Evolutionary conservation across 2,888 invertebrate species (phyloP), one percentile per base, ranked within the genome.

Genomic region (Pandemis cinnamomeana): DNA sequence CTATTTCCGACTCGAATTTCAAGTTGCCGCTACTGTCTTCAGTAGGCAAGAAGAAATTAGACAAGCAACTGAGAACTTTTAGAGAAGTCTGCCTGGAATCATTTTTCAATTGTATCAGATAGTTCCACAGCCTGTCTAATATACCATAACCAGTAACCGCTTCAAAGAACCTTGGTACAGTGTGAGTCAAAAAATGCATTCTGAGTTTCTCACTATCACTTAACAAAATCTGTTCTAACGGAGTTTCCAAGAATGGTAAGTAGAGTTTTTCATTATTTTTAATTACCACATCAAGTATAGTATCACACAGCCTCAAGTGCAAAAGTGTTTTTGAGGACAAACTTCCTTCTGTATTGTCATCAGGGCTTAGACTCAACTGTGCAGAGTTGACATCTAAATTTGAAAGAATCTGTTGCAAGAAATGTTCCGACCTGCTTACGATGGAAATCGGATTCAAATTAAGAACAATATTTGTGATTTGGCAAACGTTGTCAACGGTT

Each of bases 361-460:
- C 77, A n/a, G 70, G 61, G 58, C 77, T 76, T 36, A 70, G 42
- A 46, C 7, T 66, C 48, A 68, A 42, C 10, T 64, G 48, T 15
- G 51, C 60, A 6, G 64, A 11, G 15, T 79, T 78, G 44, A 87
- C 75, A 76, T 85, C 81, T 42, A 91, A 78, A 71, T 84, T 83
- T 4, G 79, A 80, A 15, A 94, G 73, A 41, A 94, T 84, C 80
- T 94, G 94, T 77, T 93, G 93, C 10, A 94, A 71, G 53, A 94
- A 84, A 84, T 94, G 94, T 79, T 94, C 93, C 0, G 91, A 87
- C 79, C 91, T 91, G 76, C 84, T 82, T 0, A 85, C 75, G 20
- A 94, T 75, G 46, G 80, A 88, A 55, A 77, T 84, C 4, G 80
- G 79, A 74, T 91, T 88, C 2, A 94, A 79, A 55, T 80, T 78